Conservation (phyloP, 2,797 vertebrate genomes). For the Synanceia verrucosa region DNA sequence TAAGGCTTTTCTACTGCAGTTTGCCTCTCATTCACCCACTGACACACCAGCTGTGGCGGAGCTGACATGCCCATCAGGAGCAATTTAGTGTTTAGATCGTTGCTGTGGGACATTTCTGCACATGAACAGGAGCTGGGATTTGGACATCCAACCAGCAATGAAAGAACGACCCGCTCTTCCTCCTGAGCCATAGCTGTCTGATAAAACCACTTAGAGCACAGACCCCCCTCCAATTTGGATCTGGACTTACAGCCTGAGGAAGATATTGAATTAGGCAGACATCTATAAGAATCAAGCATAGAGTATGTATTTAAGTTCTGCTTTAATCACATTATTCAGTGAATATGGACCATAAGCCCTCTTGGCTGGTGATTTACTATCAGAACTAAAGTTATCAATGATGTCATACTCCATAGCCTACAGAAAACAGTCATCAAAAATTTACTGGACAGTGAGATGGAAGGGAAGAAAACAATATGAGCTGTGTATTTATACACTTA, state of each 20-base stretch:
- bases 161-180: not conserved
- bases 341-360: not conserved
- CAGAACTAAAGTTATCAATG: conserved; percentile 8
- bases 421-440: conserved; percentile 31
- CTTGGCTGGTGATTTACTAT: conserved; percentile 4
- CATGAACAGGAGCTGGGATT: not conserved
- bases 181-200: not conserved
- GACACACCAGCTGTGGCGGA: not conserved
- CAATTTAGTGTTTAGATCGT: not conserved
- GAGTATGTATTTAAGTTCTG: conserved; percentile 12
- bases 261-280: not conserved
- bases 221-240: not conserved
- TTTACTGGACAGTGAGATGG: not conserved
- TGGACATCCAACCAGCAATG: not conserved
- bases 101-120: conserved; percentile 2
- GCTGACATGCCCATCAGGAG: not conserved
- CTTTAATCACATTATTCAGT: conserved; percentile 29
- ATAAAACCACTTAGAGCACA: not conserved
- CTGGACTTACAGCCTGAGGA: conserved; percentile 7
- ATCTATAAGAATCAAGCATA: conserved; percentile 14
- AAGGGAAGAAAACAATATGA: not conserved
- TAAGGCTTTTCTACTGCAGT: not conserved
- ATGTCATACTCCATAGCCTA: conserved; percentile 17
- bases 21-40: not conserved
- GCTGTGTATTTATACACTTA: conserved; percentile 9